Evolutionary conservation across 1,140 invertebrate genomes (phyloP).

Genomic region (Drosophila dunni): DNA sequence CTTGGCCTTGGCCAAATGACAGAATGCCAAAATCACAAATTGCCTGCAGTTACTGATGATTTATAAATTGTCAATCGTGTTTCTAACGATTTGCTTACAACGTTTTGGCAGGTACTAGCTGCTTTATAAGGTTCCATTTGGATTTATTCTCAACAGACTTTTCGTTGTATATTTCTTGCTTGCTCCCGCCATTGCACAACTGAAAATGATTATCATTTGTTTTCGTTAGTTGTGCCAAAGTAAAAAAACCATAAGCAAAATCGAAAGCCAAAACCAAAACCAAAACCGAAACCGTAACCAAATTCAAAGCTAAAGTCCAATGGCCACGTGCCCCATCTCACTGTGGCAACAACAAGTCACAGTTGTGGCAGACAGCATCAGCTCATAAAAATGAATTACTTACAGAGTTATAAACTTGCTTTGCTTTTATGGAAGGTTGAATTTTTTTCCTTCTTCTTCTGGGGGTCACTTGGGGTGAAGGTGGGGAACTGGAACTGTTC

Average conservation of each 20-base stretch:
- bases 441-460: too few relatives aligned
- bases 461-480: not conserved
- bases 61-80: constrained; percentile 27
- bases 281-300: constrained; percentile 12
- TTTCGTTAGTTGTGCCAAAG: constrained; percentile 62
- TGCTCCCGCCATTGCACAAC: constrained; percentile 54
- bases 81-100: not conserved
- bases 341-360: constrained; percentile 7
- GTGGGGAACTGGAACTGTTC: not conserved
- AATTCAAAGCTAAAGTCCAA: constrained; percentile 33
- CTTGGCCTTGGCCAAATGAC: constrained; percentile 57
- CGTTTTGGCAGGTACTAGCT: not conserved
- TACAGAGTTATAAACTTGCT: not conserved
- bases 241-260: not conserved
- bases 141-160: constrained; percentile 5
- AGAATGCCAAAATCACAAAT: constrained; percentile 36
- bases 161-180: constrained; percentile 14
- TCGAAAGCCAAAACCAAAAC: constrained; percentile 22
- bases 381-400: constrained; percentile 80
- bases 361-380: constrained; percentile 56
- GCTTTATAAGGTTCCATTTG: not conserved
- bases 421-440: not conserved
- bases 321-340: constrained; percentile 9
- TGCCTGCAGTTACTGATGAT: constrained; percentile 64
- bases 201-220: constrained; percentile 77